A percentile compares a stretch with the other conserved stretches of the same genome.
phyloP scores from a whole-genome alignment of 2,888 invertebrate genomes.

The Netelia virgata region DNA sequence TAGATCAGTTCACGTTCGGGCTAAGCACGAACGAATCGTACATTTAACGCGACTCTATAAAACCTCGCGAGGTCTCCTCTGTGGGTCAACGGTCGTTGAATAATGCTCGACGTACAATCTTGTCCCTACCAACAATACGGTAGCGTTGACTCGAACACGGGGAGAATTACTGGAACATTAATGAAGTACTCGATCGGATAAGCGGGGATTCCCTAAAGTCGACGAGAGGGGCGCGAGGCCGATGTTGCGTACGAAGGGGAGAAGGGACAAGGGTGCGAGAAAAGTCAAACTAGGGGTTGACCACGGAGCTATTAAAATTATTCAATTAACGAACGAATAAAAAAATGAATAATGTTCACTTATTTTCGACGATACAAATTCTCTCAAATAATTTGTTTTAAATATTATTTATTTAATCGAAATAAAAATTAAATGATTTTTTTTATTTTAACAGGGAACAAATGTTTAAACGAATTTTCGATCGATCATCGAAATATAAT shows the following conservation, averaged over 20 bases:
- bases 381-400: no score
- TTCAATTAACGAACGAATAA: neutral
- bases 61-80: constrained; percentile 5
- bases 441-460: no score
- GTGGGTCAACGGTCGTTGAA: constrained; percentile 64
- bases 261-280: neutral
- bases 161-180: constrained; percentile 39
- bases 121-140: constrained; percentile 21
- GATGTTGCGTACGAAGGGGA: neutral
- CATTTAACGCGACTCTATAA: neutral
- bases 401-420: neutral
- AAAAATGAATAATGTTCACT: neutral
- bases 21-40: constrained; percentile 43
- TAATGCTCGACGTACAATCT: constrained; percentile 39
- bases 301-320: neutral
- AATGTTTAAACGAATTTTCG: no score
- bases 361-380: neutral
- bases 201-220: constrained; percentile 18
- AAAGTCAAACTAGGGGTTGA: neutral
- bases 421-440: no score
- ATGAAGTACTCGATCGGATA: constrained; percentile 50
- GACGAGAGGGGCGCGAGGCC: constrained; percentile 9
- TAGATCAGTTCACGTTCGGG: constrained; percentile 25
- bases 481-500: neutral
- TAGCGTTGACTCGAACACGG: constrained; percentile 4